These are phyloP conservation scores for Mormyrus hasselquistii DNA, from an alignment of 2,797 vertebrate genomes.

Conservation along the genomic window DNA sequence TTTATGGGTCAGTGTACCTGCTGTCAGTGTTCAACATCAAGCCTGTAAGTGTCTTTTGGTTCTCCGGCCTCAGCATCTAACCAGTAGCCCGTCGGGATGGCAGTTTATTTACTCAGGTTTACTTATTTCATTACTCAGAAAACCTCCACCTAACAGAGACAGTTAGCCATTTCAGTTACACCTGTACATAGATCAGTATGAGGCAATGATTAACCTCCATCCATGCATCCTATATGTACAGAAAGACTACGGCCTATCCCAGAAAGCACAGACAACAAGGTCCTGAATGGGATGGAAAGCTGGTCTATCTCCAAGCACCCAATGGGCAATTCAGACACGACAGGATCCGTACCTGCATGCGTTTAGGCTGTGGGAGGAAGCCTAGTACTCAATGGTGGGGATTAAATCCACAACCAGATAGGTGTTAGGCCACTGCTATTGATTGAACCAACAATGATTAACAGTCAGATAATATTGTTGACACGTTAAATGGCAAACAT, in stretches of 20 bases:
- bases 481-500: neutral
- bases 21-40: neutral
- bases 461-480: neutral
- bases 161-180: neutral
- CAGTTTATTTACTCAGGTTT: neutral
- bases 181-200: neutral
- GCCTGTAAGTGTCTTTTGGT: neutral
- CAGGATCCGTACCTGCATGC: neutral
- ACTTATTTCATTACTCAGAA: neutral
- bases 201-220: neutral
- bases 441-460: neutral
- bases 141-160: neutral
- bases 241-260: neutral
- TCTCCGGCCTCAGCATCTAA: neutral
- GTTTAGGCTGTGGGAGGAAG: neutral
- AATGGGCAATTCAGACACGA: neutral
- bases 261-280: neutral
- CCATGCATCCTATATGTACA: neutral
- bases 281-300: neutral
- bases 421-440: neutral
- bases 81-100: neutral
- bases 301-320: neutral
- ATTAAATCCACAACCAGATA: neutral
- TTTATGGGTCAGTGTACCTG: neutral
- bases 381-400: neutral